phyloP scores from a whole-genome alignment of 2,888 invertebrate species.

The Acleris emargana region DNA sequence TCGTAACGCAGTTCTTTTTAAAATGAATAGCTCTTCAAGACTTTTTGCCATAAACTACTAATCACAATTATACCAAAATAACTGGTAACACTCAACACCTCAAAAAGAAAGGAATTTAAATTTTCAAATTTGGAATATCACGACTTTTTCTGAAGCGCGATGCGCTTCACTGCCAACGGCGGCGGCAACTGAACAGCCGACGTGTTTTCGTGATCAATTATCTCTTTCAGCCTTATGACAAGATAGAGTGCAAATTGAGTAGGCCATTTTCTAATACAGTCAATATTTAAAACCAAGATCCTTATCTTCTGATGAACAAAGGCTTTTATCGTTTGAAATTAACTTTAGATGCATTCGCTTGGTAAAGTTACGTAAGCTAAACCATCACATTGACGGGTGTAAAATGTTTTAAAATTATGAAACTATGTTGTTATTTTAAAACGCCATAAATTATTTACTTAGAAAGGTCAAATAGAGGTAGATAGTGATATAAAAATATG shows the following conservation, averaged over 20 bases:
- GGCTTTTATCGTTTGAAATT: slow-evolving; percentile 7
- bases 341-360: slow-evolving; percentile 1
- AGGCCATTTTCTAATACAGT: slow-evolving; percentile 8
- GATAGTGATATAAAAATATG: too few relatives aligned
- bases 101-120: neutral
- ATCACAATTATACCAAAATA: neutral
- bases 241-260: slow-evolving; percentile 48
- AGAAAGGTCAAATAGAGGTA: too few relatives aligned
- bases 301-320: slow-evolving; percentile 12
- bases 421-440: neutral
- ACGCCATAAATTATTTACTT: too few relatives aligned
- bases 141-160: neutral
- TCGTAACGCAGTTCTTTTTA: slow-evolving; percentile 62
- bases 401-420: slow-evolving; percentile 12
- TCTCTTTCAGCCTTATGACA: slow-evolving; percentile 45
- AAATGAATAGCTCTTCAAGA: slow-evolving; percentile 65
- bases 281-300: slow-evolving; percentile 6
- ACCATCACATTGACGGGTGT: slow-evolving; percentile 1
- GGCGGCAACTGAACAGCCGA: slow-evolving; percentile 34
- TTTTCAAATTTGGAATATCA: neutral
- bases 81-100: slow-evolving; percentile 5
- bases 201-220: slow-evolving; percentile 60
- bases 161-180: slow-evolving; percentile 27
- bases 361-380: slow-evolving; percentile 22
- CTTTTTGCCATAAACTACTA: slow-evolving; percentile 61